phyloP scores from a whole-genome alignment of 37 sponge, comb jelly and placozoan genomes.

The Cladorhizidae sp. region DNA sequence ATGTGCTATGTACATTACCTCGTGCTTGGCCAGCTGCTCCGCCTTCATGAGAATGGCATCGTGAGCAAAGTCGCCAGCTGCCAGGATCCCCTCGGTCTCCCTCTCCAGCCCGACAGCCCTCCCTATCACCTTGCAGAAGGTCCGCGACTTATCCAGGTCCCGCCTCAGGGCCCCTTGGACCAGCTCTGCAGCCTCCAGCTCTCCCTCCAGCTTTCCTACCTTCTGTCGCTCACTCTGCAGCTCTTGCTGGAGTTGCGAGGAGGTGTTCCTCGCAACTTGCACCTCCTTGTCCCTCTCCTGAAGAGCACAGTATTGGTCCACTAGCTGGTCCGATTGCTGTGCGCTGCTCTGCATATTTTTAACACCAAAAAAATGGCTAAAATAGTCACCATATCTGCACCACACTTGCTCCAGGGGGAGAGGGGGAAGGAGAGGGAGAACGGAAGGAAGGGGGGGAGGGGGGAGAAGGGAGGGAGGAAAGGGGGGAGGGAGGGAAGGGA shows the following conservation, averaged over 20 bases:
- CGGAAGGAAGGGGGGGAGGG: too few relatives aligned
- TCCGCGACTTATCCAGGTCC: slow-evolving; percentile 17
- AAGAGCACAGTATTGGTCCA: not conserved
- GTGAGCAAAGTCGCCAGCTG: slow-evolving; percentile 64
- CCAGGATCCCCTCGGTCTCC: slow-evolving; percentile 42
- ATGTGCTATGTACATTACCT: slow-evolving; percentile 39
- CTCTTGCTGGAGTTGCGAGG: not conserved
- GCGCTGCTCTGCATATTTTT: too few relatives aligned
- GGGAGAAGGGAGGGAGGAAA: too few relatives aligned
- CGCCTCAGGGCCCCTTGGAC: slow-evolving; percentile 23
- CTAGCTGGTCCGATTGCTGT: not conserved
- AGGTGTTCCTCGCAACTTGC: not conserved
- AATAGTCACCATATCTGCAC: too few relatives aligned
- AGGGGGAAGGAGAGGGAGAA: too few relatives aligned
- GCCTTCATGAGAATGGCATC: slow-evolving; percentile 73
- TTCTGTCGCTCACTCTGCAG: slow-evolving; percentile 27
- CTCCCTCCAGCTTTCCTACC: slow-evolving; percentile 24
- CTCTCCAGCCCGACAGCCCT: slow-evolving; percentile 60
- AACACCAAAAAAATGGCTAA: too few relatives aligned
- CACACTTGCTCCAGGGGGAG: too few relatives aligned
- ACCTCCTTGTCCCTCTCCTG: not conserved
- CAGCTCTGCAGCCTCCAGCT: slow-evolving; percentile 15
- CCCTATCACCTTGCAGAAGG: slow-evolving; percentile 37
- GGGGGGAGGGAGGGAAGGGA: too few relatives aligned
- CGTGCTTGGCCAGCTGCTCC: slow-evolving; percentile 67